phyloP scores from a whole-genome alignment of 2,797 vertebrate species.

The Periophthalmus magnuspinnatus region DNA sequence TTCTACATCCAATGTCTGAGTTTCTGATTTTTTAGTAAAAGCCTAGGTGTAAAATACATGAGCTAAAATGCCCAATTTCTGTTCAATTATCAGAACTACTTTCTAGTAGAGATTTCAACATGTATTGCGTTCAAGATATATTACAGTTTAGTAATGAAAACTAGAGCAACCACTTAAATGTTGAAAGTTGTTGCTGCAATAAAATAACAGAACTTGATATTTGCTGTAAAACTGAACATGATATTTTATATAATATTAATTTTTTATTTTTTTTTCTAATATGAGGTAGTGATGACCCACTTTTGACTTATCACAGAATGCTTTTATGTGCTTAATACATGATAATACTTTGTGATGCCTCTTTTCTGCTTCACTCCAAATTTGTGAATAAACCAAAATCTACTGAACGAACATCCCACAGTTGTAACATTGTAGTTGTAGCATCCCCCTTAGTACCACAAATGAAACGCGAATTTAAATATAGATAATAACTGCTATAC shows the following conservation, averaged over 20 bases:
- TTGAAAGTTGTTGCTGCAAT: neutral
- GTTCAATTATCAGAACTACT: neutral
- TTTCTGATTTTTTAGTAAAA: neutral
- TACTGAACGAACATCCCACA: neutral
- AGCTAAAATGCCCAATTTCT: neutral
- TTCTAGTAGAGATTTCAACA: neutral
- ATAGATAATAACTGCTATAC: constrained; percentile 2
- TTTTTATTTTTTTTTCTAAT: neutral
- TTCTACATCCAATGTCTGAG: no score
- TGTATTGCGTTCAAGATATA: neutral
- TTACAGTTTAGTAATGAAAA: neutral
- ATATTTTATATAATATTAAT: no score
- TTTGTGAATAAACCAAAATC: constrained; percentile 10
- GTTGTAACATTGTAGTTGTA: neutral
- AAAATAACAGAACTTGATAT: no score
- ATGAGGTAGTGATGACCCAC: neutral
- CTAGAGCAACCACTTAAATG: no score
- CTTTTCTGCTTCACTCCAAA: neutral
- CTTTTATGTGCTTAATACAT: neutral
- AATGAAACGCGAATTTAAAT: constrained; percentile 6
- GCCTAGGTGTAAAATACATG: neutral
- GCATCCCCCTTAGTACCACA: constrained; percentile 34
- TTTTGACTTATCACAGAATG: neutral
- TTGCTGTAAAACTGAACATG: neutral
- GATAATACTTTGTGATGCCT: neutral